These are phyloP conservation scores for Mionectes olivaceus DNA, from an alignment of 2,797 vertebrate species.

Conservation along the genomic window DNA sequence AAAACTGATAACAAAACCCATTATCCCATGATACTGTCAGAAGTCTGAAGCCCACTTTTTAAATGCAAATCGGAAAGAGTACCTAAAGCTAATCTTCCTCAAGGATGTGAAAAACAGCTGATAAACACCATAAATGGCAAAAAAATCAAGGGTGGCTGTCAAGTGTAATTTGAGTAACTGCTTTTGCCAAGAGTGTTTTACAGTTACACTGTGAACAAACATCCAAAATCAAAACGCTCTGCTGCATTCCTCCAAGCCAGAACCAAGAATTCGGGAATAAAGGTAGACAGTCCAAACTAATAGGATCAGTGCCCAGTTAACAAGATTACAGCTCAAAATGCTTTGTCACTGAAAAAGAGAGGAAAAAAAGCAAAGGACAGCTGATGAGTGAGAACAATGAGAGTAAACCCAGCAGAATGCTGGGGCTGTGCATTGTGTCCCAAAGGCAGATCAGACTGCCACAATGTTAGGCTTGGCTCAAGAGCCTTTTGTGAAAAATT, in stretches of 20 bases:
- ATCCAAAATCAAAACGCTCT: background rate
- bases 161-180: background rate
- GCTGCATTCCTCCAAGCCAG: background rate
- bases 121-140: background rate
- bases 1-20: background rate
- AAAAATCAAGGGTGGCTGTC: background rate
- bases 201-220: background rate
- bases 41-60: background rate
- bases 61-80: background rate
- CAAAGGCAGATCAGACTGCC: background rate
- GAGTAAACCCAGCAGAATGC: conserved; percentile 32
- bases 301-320: conserved; percentile 43
- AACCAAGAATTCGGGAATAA: background rate
- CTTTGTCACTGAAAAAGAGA: conserved; percentile 32
- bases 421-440: background rate
- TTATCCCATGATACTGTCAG: background rate
- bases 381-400: conserved; percentile 47
- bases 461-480: background rate
- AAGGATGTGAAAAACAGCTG: background rate
- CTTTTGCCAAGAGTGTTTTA: background rate
- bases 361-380: background rate
- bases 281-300: background rate
- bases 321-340: conserved; percentile 35
- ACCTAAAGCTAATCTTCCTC: background rate
- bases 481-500: background rate